A percentile compares a stretch with the other conserved stretches of the same genome.
phyloP scores from a whole-genome alignment of 2,113 vertebrate species.

The Orthochromis malagaraziensis region DNA sequence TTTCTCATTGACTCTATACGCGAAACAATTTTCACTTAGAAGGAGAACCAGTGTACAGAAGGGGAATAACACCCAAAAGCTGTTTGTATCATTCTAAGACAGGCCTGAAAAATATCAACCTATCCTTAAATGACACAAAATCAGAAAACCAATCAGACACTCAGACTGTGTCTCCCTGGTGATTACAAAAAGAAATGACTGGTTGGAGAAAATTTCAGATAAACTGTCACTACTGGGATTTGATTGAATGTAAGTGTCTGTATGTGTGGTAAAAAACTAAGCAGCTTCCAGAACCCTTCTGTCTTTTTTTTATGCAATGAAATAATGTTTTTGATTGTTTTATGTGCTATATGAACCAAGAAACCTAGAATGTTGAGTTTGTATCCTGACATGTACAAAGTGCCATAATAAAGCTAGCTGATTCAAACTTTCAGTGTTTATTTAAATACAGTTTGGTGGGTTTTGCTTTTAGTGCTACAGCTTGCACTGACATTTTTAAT shows the following conservation, averaged over 20 bases:
- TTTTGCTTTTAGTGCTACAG: not conserved
- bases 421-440: not conserved
- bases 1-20: not conserved
- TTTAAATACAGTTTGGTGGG: not conserved
- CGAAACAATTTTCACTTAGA: not conserved
- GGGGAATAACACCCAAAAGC: not conserved
- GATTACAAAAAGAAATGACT: not conserved
- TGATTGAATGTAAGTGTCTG: not conserved
- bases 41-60: not conserved
- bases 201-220: not conserved
- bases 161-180: not conserved
- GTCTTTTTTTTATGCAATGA: not conserved
- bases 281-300: not conserved
- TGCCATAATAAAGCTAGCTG: conserved; percentile 66
- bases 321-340: not conserved
- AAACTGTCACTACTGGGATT: not conserved
- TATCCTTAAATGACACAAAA: not conserved
- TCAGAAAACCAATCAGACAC: not conserved
- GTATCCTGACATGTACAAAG: conserved; percentile 65
- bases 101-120: not conserved
- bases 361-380: conserved; percentile 46
- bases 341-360: conserved; percentile 26
- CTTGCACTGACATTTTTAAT: not conserved
- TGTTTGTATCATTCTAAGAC: not conserved
- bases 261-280: not conserved